Base-by-base conservation (phyloP, 2,888 invertebrate genomes). In the Electrophaes corylata region DNA sequence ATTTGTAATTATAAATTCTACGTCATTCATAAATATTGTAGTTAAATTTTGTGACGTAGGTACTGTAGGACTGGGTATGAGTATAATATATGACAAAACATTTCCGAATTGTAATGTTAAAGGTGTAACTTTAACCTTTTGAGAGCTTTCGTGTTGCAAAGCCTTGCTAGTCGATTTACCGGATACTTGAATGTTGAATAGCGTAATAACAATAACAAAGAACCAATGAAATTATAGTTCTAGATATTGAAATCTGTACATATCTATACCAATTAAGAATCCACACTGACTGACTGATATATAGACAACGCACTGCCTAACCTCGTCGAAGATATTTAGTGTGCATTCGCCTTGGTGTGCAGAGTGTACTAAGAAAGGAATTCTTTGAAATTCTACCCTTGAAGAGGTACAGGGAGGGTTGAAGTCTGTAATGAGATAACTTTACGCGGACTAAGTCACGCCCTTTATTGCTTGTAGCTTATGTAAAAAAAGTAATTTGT, bases 101-200 rank as follows among this genome's bases (percentile, higher is more conserved):
- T 63, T 65, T 64, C 56, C 54, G 47, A 57, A 43, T 47, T 62
- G 55, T 70, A 71, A 68, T 71, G 68, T 67, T 70, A 70, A n/a
- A 69, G 61, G 64, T 58, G 59, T 65, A 51, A 66, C 47, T 55
- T 67, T 69, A 66, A 72, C 66, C 66, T 64, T 66, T 73, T 53
- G 12, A 26, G 11, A 26, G 64, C 66, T 69, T 65, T 66, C 49
- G 56, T 49, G 50, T 65, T 64, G 60, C 62, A 62, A 70, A 72
- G 68, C 66, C 70, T 71, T 68, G 70, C 66, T 58, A 64, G 62
- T 68, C 65, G 64, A 70, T 62, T 76, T 75, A 76, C 79, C 75
- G 75, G 74, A 69, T 75, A 75, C 76, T 76, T 64, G 76, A 74
- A 72, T 69, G 52, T 57, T 40, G 1, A 20, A n/a, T 29, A 29